Conservation (phyloP, 1,140 invertebrate genomes). For the Rhopalosiphum maidis region DNA sequence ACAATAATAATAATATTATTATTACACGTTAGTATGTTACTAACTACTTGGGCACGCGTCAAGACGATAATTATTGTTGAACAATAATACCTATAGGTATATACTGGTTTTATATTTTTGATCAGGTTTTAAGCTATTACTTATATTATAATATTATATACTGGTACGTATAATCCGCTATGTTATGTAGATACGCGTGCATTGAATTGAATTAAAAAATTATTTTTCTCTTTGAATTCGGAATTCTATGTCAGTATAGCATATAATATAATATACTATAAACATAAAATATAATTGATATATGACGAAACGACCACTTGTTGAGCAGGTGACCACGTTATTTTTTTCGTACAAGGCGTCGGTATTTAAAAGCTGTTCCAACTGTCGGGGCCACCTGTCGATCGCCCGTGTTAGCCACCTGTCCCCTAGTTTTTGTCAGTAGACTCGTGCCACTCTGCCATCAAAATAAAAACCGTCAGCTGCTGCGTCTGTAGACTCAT, state of each 20-base stretch:
- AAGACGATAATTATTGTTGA: conserved; percentile 7
- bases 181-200: not conserved
- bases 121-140: conserved; percentile 9
- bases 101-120: not conserved
- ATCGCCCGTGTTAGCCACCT: conserved; percentile 43
- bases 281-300: conserved; percentile 25
- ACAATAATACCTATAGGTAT: not conserved
- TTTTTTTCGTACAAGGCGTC: conserved; percentile 30
- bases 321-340: conserved; percentile 55
- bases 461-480: conserved; percentile 32
- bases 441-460: conserved; percentile 54
- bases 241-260: not conserved
- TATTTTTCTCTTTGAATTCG: conserved; percentile 27
- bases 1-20: conserved; percentile 3
- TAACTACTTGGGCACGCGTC: conserved; percentile 47
- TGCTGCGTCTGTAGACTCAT: not conserved
- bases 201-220: not conserved
- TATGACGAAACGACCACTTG: conserved; percentile 49
- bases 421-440: conserved; percentile 47
- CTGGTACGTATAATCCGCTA: not conserved
- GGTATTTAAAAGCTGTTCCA: conserved; percentile 57
- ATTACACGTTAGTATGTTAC: not conserved
- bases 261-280: not conserved
- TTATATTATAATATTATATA: not conserved
- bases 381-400: conserved; percentile 55